Evolutionary conservation across 2,888 invertebrate species (phyloP).

Genomic region (Melinopterus prodromus): DNA sequence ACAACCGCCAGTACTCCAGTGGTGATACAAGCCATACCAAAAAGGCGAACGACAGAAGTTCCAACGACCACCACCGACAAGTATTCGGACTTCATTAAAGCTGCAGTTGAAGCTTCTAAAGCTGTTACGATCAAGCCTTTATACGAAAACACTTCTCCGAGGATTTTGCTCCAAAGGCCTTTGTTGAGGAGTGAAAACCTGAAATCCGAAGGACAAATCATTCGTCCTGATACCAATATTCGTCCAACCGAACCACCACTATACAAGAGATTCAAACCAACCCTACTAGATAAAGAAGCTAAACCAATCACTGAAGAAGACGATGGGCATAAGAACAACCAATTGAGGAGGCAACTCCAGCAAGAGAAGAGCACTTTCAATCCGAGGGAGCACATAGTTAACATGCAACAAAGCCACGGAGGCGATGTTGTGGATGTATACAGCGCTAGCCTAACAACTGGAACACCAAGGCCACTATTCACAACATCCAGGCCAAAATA

Average conservation of each 20-base stretch:
- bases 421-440: slow-evolving; percentile 76
- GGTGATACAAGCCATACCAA: slow-evolving; percentile 72
- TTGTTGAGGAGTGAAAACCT: slow-evolving; percentile 47
- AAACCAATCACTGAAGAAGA: slow-evolving; percentile 67
- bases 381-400: slow-evolving; percentile 63
- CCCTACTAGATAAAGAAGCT: slow-evolving; percentile 54
- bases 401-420: slow-evolving; percentile 67
- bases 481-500: slow-evolving; percentile 71
- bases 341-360: slow-evolving; percentile 69
- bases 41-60: slow-evolving; percentile 62
- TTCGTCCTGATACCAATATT: slow-evolving; percentile 53
- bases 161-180: slow-evolving; percentile 53
- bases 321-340: slow-evolving; percentile 60
- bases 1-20: slow-evolving; percentile 59
- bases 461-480: slow-evolving; percentile 72
- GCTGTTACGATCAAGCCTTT: slow-evolving; percentile 54
- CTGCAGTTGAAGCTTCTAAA: slow-evolving; percentile 50
- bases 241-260: slow-evolving; percentile 53
- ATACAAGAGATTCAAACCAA: slow-evolving; percentile 50
- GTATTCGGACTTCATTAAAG: slow-evolving; percentile 50
- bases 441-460: slow-evolving; percentile 70
- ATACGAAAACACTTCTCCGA: slow-evolving; percentile 55
- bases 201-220: slow-evolving; percentile 55
- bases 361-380: slow-evolving; percentile 65
- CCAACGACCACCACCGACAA: slow-evolving; percentile 54